A percentile compares a stretch with the other conserved stretches of the same genome.
Conservation (phyloP, 2,888 invertebrate genomes). For the Hypomecis punctinalis region DNA sequence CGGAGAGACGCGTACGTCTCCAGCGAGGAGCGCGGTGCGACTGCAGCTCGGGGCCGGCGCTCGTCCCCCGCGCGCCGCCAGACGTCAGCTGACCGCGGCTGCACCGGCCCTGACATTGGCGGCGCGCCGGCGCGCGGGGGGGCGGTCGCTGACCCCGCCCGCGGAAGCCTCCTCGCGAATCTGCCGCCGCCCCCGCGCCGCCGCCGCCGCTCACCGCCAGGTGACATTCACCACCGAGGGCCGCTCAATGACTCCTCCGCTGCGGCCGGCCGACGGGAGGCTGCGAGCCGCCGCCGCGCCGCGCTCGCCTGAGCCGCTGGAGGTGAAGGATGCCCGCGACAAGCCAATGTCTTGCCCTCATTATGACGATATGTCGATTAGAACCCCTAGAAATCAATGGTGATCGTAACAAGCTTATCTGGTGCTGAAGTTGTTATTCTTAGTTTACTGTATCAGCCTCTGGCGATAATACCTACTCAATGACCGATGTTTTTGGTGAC, state of each 20-base stretch:
- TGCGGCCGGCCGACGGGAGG: slow-evolving; percentile 33
- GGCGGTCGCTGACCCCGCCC: slow-evolving; percentile 80
- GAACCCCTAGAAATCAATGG: too few species aligned
- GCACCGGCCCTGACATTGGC: slow-evolving; percentile 85
- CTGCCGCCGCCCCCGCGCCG: slow-evolving; percentile 53
- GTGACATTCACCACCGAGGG: slow-evolving; percentile 68
- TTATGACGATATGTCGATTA: too few species aligned
- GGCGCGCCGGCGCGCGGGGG: slow-evolving; percentile 76
- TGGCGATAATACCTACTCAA: too few species aligned
- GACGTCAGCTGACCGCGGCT: slow-evolving; percentile 84
- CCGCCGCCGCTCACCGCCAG: slow-evolving; percentile 51
- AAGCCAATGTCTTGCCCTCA: slow-evolving; percentile 35
- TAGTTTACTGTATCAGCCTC: too few species aligned
- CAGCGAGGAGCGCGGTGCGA: slow-evolving; percentile 70
- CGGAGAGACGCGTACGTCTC: slow-evolving; percentile 66
- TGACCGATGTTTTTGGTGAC: too few species aligned
- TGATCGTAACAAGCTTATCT: too few species aligned
- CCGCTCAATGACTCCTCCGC: slow-evolving; percentile 64
- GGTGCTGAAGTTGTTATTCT: too few species aligned
- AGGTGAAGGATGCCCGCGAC: slow-evolving; percentile 38
- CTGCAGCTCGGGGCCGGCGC: slow-evolving; percentile 73
- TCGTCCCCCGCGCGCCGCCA: slow-evolving; percentile 82
- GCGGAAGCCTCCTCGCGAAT: slow-evolving; percentile 81
- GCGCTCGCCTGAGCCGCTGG: slow-evolving; percentile 26
- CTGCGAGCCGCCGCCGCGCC: slow-evolving; percentile 29